Conservation (phyloP, 2,113 vertebrate species). For the Coryphaenoides rupestris region DNA sequence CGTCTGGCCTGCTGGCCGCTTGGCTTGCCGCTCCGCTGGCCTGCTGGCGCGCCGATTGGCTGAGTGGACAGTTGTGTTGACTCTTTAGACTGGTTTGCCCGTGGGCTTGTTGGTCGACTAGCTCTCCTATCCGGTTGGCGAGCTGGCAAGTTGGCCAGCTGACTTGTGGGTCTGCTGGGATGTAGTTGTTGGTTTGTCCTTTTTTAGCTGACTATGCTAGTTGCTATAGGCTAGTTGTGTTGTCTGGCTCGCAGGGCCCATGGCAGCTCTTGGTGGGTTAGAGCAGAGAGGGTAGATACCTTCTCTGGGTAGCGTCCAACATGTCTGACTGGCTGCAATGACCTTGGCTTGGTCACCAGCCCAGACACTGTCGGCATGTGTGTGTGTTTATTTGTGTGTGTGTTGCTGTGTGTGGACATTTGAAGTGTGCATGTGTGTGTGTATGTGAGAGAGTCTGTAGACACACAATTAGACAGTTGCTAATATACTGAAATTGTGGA, state of each 20-base stretch:
- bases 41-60: not conserved
- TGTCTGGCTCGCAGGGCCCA: not conserved
- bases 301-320: constrained; percentile 60
- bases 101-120: not conserved
- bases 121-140: not conserved
- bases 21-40: not conserved
- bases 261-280: not conserved
- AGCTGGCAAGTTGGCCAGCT: not conserved
- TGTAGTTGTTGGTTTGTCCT: not conserved
- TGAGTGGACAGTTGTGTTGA: not conserved
- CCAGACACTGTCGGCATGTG: constrained; percentile 48
- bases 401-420: not conserved
- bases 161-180: not conserved
- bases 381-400: constrained; percentile 16
- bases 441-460: not conserved
- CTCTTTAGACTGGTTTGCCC: not conserved
- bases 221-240: not conserved
- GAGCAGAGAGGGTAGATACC: constrained; percentile 13
- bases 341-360: constrained; percentile 61
- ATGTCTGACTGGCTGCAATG: constrained; percentile 52
- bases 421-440: too few relatives aligned
- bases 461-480: too few relatives aligned
- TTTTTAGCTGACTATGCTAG: not conserved
- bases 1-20: constrained; percentile 13
- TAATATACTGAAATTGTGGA: too few relatives aligned